Base-by-base conservation (phyloP, 2,113 vertebrate genomes). In the Circaetus gallicus region DNA sequence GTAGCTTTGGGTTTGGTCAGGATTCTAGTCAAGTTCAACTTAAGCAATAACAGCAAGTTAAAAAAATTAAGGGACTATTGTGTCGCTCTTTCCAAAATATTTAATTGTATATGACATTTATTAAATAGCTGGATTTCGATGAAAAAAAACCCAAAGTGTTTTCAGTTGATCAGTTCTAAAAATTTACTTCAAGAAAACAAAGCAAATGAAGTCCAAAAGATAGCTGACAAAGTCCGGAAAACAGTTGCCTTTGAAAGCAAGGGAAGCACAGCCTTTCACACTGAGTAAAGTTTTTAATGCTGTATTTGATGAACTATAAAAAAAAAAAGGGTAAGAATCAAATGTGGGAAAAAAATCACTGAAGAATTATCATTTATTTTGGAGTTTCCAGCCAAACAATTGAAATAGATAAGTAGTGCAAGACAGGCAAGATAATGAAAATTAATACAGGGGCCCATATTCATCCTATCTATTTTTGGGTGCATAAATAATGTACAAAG, bases 101-200 rank as follows among this genome's bases (percentile, higher is more conserved):
- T 56, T 66, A 43, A 40, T 16, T 50, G 11, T 1, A 7, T 19
- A 26, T 9, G 1, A n/a, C 16, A 62, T 43, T 52, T 61, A 40
- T 58, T 61, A 32, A 62, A 63, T 26, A 42, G 17, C 2, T 78
- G 6, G 2, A n/a, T 69, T 84, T 76, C 36, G 4, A 43, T 63
- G 1, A 28, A 25, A 86, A 69, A 40, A 19, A 6, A 8, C 1
- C 3, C 29, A 4, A 34, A 8, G 3, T 5, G 16, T 34, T 47
- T 43, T 58, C 16, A 26, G 6, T 24, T 38, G 20, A 40, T 32
- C 58, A 55, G 10, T 45, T 82, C 16, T 28, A 66, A 84, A 56
- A 1, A 72, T 14, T 36, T 55, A 32, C 36, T 83, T 58, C 16
- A 86, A 55, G 22, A 40, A 94, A 89, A 53, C 5, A 76, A 47